These are phyloP conservation scores for Ciconia boyciana DNA, from an alignment of 2,113 vertebrate genomes.

Conservation along the genomic window DNA sequence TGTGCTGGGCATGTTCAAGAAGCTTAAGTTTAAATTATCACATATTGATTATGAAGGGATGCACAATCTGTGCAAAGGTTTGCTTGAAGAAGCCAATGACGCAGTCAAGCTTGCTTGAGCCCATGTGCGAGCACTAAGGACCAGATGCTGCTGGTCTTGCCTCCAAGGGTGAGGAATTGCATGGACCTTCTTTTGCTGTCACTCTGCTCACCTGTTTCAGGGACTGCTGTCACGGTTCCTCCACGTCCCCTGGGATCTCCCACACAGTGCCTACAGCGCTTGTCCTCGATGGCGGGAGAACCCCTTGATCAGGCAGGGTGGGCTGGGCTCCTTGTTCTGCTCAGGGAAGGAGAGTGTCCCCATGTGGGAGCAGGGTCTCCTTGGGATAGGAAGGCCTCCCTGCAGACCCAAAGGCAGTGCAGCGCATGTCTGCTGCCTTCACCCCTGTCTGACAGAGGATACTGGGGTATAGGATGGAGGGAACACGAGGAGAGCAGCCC, in stretches of 20 bases:
- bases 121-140: background rate
- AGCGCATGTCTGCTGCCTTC: background rate
- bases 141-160: background rate
- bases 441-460: background rate
- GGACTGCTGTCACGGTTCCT: background rate
- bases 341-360: no score
- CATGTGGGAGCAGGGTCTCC: background rate
- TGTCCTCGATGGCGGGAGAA: background rate
- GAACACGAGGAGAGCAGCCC: rapidly evolving
- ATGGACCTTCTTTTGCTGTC: background rate
- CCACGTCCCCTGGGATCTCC: background rate
- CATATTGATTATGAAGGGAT: background rate
- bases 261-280: background rate
- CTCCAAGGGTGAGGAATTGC: background rate
- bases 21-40: background rate
- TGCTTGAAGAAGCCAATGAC: background rate
- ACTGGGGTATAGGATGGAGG: background rate
- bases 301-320: background rate
- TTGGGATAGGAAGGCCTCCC: background rate
- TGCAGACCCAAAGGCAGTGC: background rate
- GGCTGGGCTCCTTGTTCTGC: background rate
- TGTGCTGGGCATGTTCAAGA: background rate
- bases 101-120: background rate
- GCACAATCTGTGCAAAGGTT: background rate
- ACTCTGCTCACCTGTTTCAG: background rate